These are phyloP conservation scores for Lutra lutra DNA, from an alignment of 2,797 vertebrate genomes.

Conservation along the genomic window DNA sequence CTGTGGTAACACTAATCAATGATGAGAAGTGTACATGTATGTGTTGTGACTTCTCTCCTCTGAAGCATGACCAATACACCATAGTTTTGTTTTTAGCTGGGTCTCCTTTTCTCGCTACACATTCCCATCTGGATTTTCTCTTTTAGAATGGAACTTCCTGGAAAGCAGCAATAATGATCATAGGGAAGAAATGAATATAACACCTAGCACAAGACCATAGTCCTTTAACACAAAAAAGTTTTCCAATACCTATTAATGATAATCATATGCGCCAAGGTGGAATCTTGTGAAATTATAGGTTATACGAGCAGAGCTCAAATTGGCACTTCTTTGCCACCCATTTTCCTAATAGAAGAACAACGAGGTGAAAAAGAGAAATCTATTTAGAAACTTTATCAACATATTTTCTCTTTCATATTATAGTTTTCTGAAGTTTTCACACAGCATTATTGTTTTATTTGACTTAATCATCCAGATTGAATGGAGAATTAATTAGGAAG, in stretches of 20 bases:
- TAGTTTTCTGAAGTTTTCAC: background rate
- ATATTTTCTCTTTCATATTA: slow-evolving; percentile 23
- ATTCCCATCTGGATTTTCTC: slow-evolving; percentile 57
- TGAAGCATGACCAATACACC: background rate
- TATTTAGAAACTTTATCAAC: slow-evolving; percentile 12
- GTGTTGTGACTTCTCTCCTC: background rate
- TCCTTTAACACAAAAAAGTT: background rate
- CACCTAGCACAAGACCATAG: background rate
- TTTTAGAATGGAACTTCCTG: slow-evolving; percentile 31
- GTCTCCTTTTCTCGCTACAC: background rate
- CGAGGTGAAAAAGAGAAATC: background rate
- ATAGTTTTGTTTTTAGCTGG: slow-evolving; percentile 2
- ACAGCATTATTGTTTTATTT: background rate
- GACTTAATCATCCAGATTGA: background rate
- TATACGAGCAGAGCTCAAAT: background rate
- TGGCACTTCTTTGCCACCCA: background rate
- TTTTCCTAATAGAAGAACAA: slow-evolving; percentile 34
- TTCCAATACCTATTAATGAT: background rate
- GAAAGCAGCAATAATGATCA: background rate
- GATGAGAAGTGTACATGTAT: background rate
- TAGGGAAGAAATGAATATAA: background rate
- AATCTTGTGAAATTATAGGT: background rate
- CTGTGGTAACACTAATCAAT: background rate
- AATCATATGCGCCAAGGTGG: background rate
- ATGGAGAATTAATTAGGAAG: background rate